A percentile compares a stretch with the other conserved stretches of the same genome.
phyloP scores from a whole-genome alignment of 2,797 vertebrate species.

The Lerista edwardsae region DNA sequence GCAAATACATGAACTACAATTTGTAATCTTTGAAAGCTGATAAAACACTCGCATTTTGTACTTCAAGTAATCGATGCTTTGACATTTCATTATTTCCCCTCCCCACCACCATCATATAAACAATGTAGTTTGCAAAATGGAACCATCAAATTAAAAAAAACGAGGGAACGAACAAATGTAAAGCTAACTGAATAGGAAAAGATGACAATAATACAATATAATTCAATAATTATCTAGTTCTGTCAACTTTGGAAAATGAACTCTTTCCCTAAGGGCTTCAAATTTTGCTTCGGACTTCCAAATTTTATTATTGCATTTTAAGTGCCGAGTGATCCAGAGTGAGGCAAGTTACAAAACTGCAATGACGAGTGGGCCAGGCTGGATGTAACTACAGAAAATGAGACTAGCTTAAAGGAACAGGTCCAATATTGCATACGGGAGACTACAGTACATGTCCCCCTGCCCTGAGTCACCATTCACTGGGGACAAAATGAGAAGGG shows the following conservation, averaged over 20 bases:
- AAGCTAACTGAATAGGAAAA: background rate
- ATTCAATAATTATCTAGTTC: background rate
- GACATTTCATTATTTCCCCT: background rate
- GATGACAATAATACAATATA: background rate
- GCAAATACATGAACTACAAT: conserved; percentile 10
- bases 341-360: background rate
- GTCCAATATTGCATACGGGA: background rate
- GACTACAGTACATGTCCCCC: background rate
- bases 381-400: background rate
- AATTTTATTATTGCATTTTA: background rate
- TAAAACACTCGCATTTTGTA: background rate
- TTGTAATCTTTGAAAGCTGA: conserved; percentile 4
- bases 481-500: too few relatives aligned
- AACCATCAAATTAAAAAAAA: background rate
- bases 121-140: background rate
- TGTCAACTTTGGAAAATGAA: background rate
- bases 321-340: background rate
- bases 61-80: background rate
- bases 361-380: background rate
- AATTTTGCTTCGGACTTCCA: background rate
- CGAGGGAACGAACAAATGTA: background rate
- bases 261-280: background rate
- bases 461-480: too few relatives aligned
- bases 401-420: background rate
- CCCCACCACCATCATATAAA: background rate